Evolutionary conservation across 2,113 vertebrate species (phyloP).

Genomic region (Nipponia nippon): DNA sequence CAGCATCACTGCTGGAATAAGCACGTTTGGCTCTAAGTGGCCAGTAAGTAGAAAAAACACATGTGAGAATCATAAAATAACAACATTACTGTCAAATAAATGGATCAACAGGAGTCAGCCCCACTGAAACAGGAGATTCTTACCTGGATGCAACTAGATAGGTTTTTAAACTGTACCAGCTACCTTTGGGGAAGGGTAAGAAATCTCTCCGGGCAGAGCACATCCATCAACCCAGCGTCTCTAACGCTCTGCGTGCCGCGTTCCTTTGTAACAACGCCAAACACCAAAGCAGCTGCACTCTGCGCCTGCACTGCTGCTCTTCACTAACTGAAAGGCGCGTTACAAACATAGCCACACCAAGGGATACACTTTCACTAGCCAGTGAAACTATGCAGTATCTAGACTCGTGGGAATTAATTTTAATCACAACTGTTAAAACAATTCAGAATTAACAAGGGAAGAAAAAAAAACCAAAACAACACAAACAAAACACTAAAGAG

Average conservation of each 20-base stretch:
- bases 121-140: background rate
- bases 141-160: background rate
- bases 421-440: background rate
- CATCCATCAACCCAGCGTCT: too few relatives aligned
- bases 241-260: fast-evolving
- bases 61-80: background rate
- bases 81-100: background rate
- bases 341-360: background rate
- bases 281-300: background rate
- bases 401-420: background rate
- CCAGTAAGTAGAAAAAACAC: background rate
- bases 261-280: background rate
- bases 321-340: fast-evolving
- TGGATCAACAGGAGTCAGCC: background rate
- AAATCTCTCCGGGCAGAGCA: background rate
- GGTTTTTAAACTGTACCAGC: background rate
- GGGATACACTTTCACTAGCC: background rate
- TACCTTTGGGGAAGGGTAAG: background rate
- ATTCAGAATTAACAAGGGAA: background rate
- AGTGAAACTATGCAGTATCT: background rate
- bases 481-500: background rate
- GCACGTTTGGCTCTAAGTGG: background rate
- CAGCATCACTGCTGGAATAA: fast-evolving
- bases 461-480: background rate
- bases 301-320: background rate